phyloP scores from a whole-genome alignment of 2,113 vertebrate species.

The Sylvilagus bachmani region DNA sequence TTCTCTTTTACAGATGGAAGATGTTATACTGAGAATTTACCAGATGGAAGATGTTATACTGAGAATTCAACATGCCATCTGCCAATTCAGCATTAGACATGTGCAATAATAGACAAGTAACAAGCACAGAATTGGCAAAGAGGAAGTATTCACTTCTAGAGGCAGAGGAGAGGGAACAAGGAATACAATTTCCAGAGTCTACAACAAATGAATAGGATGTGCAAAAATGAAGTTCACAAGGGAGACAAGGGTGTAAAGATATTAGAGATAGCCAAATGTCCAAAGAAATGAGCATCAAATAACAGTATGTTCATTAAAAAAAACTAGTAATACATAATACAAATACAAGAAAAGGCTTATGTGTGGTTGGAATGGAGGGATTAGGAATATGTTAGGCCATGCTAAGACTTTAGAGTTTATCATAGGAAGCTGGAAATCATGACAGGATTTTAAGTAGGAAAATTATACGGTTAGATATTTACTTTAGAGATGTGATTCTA shows the following conservation, averaged over 20 bases:
- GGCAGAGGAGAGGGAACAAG: neutral
- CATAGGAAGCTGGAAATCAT: neutral
- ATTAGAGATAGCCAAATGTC: neutral
- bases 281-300: neutral
- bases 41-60: neutral
- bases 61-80: neutral
- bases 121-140: constrained; percentile 4
- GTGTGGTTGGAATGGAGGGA: neutral
- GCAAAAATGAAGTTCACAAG: neutral
- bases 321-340: neutral
- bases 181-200: neutral
- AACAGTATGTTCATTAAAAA: constrained; percentile 9
- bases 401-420: neutral
- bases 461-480: neutral
- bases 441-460: constrained; percentile 9
- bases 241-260: neutral
- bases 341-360: neutral
- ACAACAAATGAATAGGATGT: neutral
- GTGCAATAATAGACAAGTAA: neutral
- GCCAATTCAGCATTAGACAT: neutral
- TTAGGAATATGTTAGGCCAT: neutral
- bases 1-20: constrained; percentile 24
- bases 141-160: neutral
- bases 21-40: neutral
- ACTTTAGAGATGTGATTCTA: neutral